Evolutionary conservation across 2,888 invertebrate genomes (phyloP), one percentile per base, ranked within the genome.

Genomic region (Nemotelus nigrinus): DNA sequence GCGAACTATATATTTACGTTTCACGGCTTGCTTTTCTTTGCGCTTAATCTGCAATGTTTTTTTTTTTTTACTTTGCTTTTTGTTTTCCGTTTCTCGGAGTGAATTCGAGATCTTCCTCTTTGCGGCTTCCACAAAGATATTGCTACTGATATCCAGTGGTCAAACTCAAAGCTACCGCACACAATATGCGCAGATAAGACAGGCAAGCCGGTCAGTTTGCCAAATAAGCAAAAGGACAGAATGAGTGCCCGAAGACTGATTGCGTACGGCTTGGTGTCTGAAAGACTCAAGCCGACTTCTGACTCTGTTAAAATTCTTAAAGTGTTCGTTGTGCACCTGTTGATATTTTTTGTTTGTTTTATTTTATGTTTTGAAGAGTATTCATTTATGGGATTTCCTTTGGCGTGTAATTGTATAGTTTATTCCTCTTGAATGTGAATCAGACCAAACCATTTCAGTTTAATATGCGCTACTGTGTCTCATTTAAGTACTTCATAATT

Each of bases 151-250:
- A 60, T 60, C 48, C 41, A 74, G 60, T 74, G 74, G 74, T 74
- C 60, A 74, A 74, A 74, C 50, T 74, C 74, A 74, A 74, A 74
- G 74, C 74, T 74, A 74, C 74, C 74, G 74, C 74, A 41, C 63
- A 47, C 25, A 25, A 25, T 25, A 60, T 74, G 63, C 48, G 74
- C 74, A 74, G 50, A 53, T 25, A 25, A 25, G 25, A 25, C 25
- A 25, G 25, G 25, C 25, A 25, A 25, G 25, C 25, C 45, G 53
- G 39, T 8, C 55, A 41, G 50, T 50, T 50, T 43, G 45, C 63
- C 60, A 74, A 74, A 47, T 41, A 74, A 48, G 48, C 8, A 74
- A 3, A 53, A 41, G 53, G 43, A 70, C 47, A 8, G 53, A 55
- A 70, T 70, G 53, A 41, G 53, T 7, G 43, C 43, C 53, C 8